These are phyloP conservation scores for Melipona bicolor DNA, from an alignment of 2,888 invertebrate genomes.

Conservation along the genomic window DNA sequence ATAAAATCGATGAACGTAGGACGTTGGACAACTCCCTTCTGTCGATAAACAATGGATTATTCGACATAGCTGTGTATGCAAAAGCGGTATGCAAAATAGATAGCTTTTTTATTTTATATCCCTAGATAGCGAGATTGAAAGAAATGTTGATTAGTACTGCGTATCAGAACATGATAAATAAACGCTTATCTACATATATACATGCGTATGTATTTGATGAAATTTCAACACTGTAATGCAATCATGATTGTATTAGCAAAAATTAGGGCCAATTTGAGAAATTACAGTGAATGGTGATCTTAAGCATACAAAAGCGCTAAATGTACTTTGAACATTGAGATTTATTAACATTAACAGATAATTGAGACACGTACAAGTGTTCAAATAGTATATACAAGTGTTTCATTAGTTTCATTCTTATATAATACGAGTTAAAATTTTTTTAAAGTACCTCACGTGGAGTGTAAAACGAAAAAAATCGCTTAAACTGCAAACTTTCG, in stretches of 20 bases:
- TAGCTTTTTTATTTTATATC: not conserved
- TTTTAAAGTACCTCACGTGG: not conserved
- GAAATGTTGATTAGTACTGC: not conserved
- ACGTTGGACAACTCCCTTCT: not conserved
- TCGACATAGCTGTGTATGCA: not conserved
- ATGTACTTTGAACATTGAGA: no score
- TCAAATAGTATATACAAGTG: no score
- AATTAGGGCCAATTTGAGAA: no score
- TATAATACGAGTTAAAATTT: not conserved
- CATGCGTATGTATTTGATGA: no score
- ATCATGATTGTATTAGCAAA: no score
- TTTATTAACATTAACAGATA: no score
- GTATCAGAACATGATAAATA: not conserved
- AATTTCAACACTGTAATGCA: no score
- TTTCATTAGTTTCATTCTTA: no score
- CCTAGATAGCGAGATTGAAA: not conserved
- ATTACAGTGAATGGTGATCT: no score
- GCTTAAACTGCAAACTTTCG: not conserved
- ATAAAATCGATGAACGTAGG: conserved; percentile 19
- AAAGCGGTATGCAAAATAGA: not conserved
- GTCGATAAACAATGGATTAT: conserved; percentile 17
- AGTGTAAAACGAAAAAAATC: not conserved
- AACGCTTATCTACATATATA: no score
- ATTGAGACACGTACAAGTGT: no score
- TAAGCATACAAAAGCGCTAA: no score